Conservation (phyloP, 2,113 vertebrate species). For the Corythornis madagascariensis region DNA sequence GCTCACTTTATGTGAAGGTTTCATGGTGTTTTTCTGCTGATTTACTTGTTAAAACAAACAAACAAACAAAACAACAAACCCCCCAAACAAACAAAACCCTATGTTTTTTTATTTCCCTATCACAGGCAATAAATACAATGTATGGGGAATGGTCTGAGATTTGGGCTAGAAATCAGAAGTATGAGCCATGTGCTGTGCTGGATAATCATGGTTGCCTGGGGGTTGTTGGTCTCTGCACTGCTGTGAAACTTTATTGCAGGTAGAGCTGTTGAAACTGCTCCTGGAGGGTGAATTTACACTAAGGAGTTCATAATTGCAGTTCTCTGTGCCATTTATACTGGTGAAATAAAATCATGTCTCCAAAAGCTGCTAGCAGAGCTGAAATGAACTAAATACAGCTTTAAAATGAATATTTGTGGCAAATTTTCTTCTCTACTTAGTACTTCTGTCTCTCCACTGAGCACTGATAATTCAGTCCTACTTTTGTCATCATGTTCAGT, state of each 20-base stretch:
- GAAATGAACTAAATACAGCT: neutral
- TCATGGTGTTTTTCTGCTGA: too few species aligned
- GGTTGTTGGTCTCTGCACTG: neutral
- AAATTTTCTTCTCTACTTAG: neutral
- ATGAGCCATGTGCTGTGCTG: neutral
- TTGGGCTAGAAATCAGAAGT: neutral
- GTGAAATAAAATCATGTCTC: neutral
- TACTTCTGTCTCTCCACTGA: neutral
- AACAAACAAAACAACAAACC: too few species aligned
- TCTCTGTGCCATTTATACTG: neutral
- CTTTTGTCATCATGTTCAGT: neutral
- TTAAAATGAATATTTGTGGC: neutral
- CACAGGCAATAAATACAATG: too few species aligned
- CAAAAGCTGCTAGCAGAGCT: neutral
- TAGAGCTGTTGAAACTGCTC: neutral
- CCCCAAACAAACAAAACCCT: too few species aligned
- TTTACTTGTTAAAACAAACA: too few species aligned
- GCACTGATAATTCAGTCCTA: neutral
- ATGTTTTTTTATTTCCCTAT: too few species aligned
- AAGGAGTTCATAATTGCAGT: neutral
- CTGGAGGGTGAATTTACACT: neutral
- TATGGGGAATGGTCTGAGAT: neutral
- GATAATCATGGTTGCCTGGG: accelerated
- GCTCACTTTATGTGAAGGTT: too few species aligned
- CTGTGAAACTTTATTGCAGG: neutral